Base-by-base conservation (phyloP, 1,140 invertebrate genomes). In the Vanessa atalanta region DNA sequence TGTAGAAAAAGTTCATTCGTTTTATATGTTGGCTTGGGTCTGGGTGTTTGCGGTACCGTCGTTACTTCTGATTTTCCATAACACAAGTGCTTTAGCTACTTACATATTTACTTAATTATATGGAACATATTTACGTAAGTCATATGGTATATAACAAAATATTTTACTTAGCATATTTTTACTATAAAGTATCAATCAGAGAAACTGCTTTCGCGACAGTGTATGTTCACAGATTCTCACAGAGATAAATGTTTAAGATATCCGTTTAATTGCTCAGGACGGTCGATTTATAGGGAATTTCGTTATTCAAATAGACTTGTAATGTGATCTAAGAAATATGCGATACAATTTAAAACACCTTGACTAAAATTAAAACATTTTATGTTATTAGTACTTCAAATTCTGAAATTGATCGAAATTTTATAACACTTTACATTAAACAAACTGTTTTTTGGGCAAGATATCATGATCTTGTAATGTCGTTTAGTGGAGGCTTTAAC, bases 131-230 rank as follows among this genome's bases (percentile, higher is more conserved):
- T 61, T 61, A 9, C 9, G 53, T 57, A 57, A 57, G 8, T 5
- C 12, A 23, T 12, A 37, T 26, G 20, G 57, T 7, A 61, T 11
- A 37, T 61, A 61, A 61, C 37, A 43, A 12, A 12, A 16, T 13
- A 57, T 57, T 23, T 55, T 37, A 61, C 26, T 61, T 61, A n/a
- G 14, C 57, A 61, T 61, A 61, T 61, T 61, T 61, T 61, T 14
- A 61, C 57, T 7, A 61, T 61, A 14, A 61, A 61, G 26, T 61
- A 61, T 61, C 57, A 31, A 61, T 61, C 57, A 61, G 23, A 31
- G 4, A n/a, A 37, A 37, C 57, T 37, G 3, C 57, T 7, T 61
- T 61, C 57, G 57, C 57, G 31, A 61, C 31, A 61, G 5, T 31
- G 12, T 37, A 23, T 12, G 31, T 37, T 61, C 9, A 61, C 2